These are phyloP conservation scores for Petrolisthes cinctipes DNA, from an alignment of 2,888 invertebrate genomes.

Conservation along the genomic window DNA sequence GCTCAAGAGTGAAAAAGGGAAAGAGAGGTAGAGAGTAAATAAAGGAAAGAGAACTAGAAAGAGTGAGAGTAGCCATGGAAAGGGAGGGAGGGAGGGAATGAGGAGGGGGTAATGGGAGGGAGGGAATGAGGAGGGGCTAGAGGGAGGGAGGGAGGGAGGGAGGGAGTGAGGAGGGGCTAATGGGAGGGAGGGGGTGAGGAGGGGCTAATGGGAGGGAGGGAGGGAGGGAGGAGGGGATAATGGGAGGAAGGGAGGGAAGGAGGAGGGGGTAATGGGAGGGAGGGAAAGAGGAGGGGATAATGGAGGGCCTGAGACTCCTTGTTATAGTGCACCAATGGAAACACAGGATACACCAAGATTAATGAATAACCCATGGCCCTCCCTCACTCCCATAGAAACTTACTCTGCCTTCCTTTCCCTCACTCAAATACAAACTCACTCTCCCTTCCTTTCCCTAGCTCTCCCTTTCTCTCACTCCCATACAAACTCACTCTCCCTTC, in stretches of 20 bases:
- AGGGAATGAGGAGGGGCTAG: not conserved
- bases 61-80: not conserved
- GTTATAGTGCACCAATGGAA: not conserved
- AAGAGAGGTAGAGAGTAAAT: not conserved
- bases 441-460: not conserved
- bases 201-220: not conserved
- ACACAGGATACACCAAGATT: slow-evolving; percentile 8
- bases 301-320: not conserved
- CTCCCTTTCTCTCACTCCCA: not conserved
- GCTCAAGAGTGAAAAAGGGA: not conserved
- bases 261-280: not conserved
- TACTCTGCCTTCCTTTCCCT: not conserved
- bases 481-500: not conserved
- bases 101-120: not conserved
- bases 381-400: not conserved
- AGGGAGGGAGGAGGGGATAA: not conserved
- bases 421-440: not conserved
- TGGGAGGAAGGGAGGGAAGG: not conserved
- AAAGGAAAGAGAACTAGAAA: not conserved
- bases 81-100: not conserved
- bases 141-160: not conserved
- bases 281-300: not conserved
- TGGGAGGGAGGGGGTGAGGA: not conserved
- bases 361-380: not conserved
- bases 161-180: too few relatives aligned